Evolutionary conservation across 23 tunicate species (phyloP).

Genomic region (Trididemnum clinides): DNA sequence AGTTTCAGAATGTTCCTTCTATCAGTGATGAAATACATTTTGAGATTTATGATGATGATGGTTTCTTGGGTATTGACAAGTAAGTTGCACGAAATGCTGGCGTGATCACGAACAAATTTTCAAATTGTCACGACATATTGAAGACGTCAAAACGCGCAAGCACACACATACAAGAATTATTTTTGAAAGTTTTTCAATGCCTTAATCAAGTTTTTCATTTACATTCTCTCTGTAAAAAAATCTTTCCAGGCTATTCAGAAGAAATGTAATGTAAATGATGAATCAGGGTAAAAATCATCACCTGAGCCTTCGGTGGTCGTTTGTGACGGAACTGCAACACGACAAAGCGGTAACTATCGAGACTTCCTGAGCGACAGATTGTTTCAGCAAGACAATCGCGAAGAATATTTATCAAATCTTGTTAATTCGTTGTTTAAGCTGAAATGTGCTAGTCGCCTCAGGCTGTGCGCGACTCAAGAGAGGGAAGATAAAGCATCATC

Average conservation of each 20-base stretch:
- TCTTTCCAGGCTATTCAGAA: no score
- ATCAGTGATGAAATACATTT: conserved; percentile 56
- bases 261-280: no score
- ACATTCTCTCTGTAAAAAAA: no score
- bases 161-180: background rate
- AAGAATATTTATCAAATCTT: background rate
- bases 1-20: conserved; percentile 1
- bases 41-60: conserved; percentile 76
- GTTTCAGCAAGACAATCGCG: no score
- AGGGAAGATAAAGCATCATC: no score
- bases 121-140: background rate
- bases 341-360: no score
- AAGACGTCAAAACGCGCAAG: background rate
- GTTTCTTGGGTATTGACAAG: conserved; percentile 77
- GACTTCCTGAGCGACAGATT: no score
- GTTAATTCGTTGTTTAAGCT: conserved; percentile 11
- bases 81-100: conserved; percentile 28
- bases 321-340: no score
- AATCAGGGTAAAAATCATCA: no score
- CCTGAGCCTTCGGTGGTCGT: no score
- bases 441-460: background rate
- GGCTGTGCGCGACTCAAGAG: no score
- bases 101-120: background rate
- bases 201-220: no score
- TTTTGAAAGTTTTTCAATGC: background rate